phyloP scores from a whole-genome alignment of 1,140 invertebrate species.

The Pseudomyrmex gracilis region DNA sequence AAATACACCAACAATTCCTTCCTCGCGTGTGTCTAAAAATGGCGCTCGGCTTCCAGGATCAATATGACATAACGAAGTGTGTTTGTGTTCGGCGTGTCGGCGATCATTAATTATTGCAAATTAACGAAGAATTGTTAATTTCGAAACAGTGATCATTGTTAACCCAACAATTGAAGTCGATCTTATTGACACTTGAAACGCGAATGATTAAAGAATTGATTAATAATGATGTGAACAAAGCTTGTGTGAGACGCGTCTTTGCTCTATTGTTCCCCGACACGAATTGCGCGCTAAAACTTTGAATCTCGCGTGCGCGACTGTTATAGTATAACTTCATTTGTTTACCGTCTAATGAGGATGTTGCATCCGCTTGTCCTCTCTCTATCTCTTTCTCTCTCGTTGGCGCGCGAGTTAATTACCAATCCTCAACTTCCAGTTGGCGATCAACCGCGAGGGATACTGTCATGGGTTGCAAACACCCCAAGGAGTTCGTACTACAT shows the following conservation, averaged over 20 bases:
- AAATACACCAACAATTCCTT: constrained; percentile 55
- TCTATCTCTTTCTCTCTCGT: constrained; percentile 1
- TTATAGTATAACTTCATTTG: background rate
- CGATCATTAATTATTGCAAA: no score
- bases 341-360: constrained; percentile 9
- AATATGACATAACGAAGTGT: constrained; percentile 6
- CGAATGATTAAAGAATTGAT: background rate
- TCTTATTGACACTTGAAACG: no score
- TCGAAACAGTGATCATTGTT: no score
- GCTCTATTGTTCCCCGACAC: background rate
- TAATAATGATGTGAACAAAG: background rate
- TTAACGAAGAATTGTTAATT: no score
- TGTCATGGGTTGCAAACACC: constrained; percentile 92
- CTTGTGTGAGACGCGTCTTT: background rate
- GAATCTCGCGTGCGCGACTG: no score
- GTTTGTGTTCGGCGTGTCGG: no score
- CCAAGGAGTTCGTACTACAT: constrained; percentile 92
- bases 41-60: constrained; percentile 28
- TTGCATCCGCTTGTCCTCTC: constrained; percentile 24
- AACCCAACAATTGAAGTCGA: no score
- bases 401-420: constrained; percentile 8
- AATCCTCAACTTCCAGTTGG: constrained; percentile 85
- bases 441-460: constrained; percentile 90
- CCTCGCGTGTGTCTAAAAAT: constrained; percentile 42
- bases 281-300: background rate